phyloP scores from a whole-genome alignment of 1,140 invertebrate genomes.

The Coenobita brevimanus region DNA sequence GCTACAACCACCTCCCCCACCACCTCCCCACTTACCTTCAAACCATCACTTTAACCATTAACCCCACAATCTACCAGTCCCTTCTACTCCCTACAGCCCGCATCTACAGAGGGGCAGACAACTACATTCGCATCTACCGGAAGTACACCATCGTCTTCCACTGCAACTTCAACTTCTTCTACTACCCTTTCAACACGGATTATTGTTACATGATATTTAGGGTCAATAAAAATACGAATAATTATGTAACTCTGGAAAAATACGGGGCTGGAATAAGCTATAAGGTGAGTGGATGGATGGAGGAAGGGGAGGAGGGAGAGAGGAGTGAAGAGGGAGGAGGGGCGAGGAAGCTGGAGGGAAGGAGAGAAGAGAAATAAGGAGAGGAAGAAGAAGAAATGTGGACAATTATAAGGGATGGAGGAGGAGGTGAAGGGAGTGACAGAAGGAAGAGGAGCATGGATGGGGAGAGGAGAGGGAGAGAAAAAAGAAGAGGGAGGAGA shows the following conservation, averaged over 20 bases:
- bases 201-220: constrained; percentile 65
- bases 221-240: constrained; percentile 59
- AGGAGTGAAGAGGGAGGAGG: too few species aligned
- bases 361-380: too few species aligned
- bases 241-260: constrained; percentile 43
- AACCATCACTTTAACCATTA: neutral
- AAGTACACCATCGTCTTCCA: constrained; percentile 61
- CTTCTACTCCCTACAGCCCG: constrained; percentile 18
- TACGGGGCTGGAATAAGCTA: constrained; percentile 42
- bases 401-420: too few species aligned
- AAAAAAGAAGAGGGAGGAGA: too few species aligned
- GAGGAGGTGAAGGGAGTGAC: too few species aligned
- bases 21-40: neutral
- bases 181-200: constrained; percentile 69
- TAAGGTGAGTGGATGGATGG: neutral
- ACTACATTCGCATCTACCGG: constrained; percentile 49
- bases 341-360: too few species aligned
- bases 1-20: too few species aligned
- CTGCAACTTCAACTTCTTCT: constrained; percentile 66
- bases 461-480: too few species aligned
- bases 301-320: too few species aligned
- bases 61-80: neutral
- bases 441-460: too few species aligned
- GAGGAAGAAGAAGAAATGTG: too few species aligned
- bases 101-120: constrained; percentile 47